phyloP scores from a whole-genome alignment of 1,140 invertebrate species.

The Drosophila albomicans region DNA sequence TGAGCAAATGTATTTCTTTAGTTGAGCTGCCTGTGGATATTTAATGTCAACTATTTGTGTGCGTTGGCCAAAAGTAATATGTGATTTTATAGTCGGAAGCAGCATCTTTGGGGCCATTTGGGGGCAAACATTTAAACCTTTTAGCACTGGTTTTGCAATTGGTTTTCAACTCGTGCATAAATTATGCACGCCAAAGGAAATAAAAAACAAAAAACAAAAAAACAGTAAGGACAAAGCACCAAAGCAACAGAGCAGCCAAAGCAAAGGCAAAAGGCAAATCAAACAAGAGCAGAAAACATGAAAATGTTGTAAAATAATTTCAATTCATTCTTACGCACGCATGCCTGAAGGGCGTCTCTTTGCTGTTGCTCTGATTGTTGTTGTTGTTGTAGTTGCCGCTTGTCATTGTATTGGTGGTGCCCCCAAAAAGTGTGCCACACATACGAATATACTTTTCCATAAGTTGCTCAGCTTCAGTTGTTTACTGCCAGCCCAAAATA shows the following conservation, averaged over 20 bases:
- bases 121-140: slow-evolving; percentile 28
- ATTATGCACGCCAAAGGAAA: slow-evolving; percentile 60
- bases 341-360: slow-evolving; percentile 47
- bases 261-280: slow-evolving; percentile 53
- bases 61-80: background rate
- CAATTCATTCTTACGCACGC: slow-evolving; percentile 70
- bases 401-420: slow-evolving; percentile 22
- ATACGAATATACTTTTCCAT: background rate
- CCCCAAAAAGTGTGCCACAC: slow-evolving; percentile 28
- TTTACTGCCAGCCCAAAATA: slow-evolving; percentile 47
- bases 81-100: background rate
- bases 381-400: slow-evolving; percentile 31
- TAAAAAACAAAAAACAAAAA: slow-evolving; percentile 30
- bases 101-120: background rate
- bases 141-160: slow-evolving; percentile 47
- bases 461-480: slow-evolving; percentile 51
- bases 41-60: slow-evolving; percentile 21
- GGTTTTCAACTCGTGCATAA: slow-evolving; percentile 55
- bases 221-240: background rate
- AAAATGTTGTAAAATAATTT: slow-evolving; percentile 82
- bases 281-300: slow-evolving; percentile 65
- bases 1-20: background rate
- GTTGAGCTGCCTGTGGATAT: background rate
- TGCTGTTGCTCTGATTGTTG: slow-evolving; percentile 31
- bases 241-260: slow-evolving; percentile 26